A percentile compares a stretch with the other conserved stretches of the same genome.
These are phyloP conservation scores for Conistra vaccinii DNA, from an alignment of 2,888 invertebrate genomes.

Conservation along the genomic window DNA sequence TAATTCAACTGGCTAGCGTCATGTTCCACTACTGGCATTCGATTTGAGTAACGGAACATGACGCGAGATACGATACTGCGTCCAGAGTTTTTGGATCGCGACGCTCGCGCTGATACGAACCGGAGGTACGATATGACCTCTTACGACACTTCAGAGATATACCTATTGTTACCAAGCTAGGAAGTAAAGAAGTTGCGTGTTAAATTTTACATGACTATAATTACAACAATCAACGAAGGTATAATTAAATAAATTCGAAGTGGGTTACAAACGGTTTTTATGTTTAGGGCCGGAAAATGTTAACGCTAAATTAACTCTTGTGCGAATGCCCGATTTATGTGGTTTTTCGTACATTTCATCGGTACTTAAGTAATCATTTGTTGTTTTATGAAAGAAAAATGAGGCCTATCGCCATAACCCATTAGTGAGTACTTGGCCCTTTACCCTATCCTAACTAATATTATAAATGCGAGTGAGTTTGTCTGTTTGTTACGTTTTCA, in stretches of 20 bases:
- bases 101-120: no score
- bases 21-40: no score
- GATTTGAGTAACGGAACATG: no score
- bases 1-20: no score
- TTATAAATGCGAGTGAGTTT: no score
- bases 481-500: no score
- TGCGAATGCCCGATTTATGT: neutral
- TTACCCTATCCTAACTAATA: no score
- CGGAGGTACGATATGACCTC: neutral
- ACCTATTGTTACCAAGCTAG: constrained; percentile 14
- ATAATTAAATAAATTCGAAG: constrained; percentile 35
- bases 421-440: no score
- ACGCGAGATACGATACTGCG: no score
- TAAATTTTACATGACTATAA: constrained; percentile 30
- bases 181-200: constrained; percentile 24
- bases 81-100: no score
- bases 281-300: neutral
- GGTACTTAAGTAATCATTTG: neutral
- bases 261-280: constrained; percentile 29
- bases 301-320: neutral
- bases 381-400: neutral
- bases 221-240: constrained; percentile 6
- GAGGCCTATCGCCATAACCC: neutral
- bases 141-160: constrained; percentile 11
- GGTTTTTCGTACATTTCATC: neutral